phyloP scores from a whole-genome alignment of 2,797 vertebrate genomes.

The Corythornis leucogaster region DNA sequence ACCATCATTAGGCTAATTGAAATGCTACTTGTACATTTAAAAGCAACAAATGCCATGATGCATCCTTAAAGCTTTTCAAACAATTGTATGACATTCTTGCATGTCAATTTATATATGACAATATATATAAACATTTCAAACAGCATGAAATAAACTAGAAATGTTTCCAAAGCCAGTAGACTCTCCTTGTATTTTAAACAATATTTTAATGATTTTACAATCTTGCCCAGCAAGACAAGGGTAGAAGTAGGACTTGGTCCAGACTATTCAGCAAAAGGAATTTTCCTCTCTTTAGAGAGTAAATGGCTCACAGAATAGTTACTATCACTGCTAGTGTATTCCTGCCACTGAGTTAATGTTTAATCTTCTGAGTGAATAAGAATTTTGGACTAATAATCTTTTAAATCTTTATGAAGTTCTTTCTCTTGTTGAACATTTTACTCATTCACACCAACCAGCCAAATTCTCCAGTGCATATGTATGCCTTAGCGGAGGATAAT shows the following conservation, averaged over 20 bases:
- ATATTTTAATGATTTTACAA: not conserved
- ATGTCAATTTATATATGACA: not conserved
- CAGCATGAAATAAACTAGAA: not conserved
- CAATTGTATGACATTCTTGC: not conserved
- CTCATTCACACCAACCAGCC: not conserved
- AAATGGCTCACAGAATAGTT: not conserved
- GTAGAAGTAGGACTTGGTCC: not conserved
- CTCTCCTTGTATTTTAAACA: not conserved
- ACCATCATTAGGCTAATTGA: constrained; percentile 41
- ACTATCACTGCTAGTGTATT: not conserved
- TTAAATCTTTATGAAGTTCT: not conserved
- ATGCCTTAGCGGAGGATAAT: not conserved
- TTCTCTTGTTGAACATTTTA: not conserved
- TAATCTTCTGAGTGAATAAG: not conserved
- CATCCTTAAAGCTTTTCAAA: not conserved
- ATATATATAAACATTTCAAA: not conserved
- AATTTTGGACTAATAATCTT: not conserved
- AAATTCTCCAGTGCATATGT: not conserved
- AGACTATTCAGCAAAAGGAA: not conserved
- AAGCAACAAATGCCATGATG: not conserved
- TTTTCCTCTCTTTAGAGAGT: not conserved
- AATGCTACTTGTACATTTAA: constrained; percentile 23
- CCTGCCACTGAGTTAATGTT: not conserved
- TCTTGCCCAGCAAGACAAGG: not conserved
- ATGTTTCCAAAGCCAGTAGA: not conserved